Evolutionary conservation across 2,888 invertebrate species (phyloP).

Genomic region (Linyphia triangularis): DNA sequence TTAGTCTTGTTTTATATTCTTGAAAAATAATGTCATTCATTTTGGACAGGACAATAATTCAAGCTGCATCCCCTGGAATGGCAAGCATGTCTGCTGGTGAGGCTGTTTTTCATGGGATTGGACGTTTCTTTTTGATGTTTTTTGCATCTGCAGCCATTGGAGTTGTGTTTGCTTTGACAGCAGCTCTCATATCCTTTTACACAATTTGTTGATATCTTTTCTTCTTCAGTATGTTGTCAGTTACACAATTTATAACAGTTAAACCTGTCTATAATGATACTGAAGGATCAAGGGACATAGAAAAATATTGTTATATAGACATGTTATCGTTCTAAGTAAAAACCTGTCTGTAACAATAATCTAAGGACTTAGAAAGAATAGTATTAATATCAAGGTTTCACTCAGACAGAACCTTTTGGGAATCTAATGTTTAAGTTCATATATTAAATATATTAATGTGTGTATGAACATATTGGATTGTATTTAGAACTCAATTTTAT

Average conservation of each 20-base stretch:
- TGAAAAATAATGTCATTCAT: background rate
- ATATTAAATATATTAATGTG: too few species aligned
- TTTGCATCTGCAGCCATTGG: conserved; percentile 99
- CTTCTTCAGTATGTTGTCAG: background rate
- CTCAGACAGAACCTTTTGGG: too few species aligned
- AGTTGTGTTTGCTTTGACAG: conserved; percentile 94
- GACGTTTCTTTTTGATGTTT: conserved; percentile 96
- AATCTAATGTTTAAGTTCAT: too few species aligned
- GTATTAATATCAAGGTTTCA: too few species aligned
- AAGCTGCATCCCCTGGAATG: conserved; percentile 79
- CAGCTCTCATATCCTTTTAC: conserved; percentile 84
- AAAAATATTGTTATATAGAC: too few species aligned
- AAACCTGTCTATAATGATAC: too few species aligned
- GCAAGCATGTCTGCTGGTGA: conserved; percentile 86
- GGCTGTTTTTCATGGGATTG: conserved; percentile 92
- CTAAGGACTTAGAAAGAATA: too few species aligned
- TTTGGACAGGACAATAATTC: conserved; percentile 77
- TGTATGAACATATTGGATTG: too few species aligned
- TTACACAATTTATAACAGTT: background rate
- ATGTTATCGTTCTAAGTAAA: too few species aligned
- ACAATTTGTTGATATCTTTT: background rate
- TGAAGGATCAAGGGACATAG: too few species aligned
- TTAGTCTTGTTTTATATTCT: background rate
- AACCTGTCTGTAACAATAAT: too few species aligned
- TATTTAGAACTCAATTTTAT: too few species aligned